Conservation (phyloP, 2,797 vertebrate genomes). For the Danio aesculapii region DNA sequence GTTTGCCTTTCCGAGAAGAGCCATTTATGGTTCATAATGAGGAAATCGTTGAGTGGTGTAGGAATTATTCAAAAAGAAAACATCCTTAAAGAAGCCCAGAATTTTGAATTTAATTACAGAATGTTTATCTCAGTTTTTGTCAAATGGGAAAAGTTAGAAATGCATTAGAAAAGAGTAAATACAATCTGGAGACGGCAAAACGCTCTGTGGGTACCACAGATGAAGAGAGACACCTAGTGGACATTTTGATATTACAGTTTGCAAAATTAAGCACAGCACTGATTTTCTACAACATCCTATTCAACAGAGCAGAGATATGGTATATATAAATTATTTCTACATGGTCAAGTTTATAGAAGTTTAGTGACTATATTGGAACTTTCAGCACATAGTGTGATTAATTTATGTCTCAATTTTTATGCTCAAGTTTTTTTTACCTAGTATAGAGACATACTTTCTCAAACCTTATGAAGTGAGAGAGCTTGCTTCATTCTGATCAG, state of each 20-base stretch:
- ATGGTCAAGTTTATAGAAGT: not conserved
- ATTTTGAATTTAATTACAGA: constrained; percentile 60
- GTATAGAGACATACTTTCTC: not conserved
- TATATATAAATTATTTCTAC: not conserved
- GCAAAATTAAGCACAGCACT: constrained; percentile 6
- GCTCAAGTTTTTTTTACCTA: not conserved
- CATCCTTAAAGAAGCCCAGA: constrained; percentile 58
- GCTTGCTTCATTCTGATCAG: constrained; percentile 58
- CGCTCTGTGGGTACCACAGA: constrained; percentile 54
- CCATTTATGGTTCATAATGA: not conserved
- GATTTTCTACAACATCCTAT: not conserved
- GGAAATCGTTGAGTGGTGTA: constrained; percentile 25
- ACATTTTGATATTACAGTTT: constrained; percentile 39
- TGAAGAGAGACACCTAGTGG: constrained; percentile 77
- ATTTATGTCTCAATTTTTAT: not conserved
- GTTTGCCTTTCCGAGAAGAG: constrained; percentile 26
- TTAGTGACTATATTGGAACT: constrained; percentile 1
- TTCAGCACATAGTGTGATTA: constrained; percentile 3
- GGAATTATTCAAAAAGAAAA: constrained; percentile 59
- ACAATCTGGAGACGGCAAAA: constrained; percentile 21
- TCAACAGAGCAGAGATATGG: not conserved
- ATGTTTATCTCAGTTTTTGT: constrained; percentile 60
- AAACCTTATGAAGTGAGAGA: not conserved
- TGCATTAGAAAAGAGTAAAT: constrained; percentile 58
- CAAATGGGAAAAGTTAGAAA: constrained; percentile 62